Conservation (phyloP, 2,113 vertebrate genomes). For the Vicugna pacos region DNA sequence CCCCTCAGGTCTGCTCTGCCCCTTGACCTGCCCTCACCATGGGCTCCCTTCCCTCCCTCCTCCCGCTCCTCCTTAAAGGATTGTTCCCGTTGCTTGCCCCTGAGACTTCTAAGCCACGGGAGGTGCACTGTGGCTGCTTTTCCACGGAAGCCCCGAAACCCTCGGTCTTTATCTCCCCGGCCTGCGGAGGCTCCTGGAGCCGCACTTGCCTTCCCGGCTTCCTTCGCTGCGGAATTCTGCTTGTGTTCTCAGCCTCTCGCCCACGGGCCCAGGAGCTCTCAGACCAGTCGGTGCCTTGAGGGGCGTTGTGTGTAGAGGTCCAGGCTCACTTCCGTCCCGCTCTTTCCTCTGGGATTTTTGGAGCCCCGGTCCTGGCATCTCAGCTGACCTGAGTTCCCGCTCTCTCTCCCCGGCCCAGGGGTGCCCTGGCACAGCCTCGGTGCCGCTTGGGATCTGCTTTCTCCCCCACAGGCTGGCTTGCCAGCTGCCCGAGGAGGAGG, state of each 20-base stretch:
- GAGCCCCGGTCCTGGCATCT: not conserved
- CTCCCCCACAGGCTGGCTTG: too few species aligned
- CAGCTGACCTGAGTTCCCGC: not conserved
- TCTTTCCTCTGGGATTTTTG: not conserved
- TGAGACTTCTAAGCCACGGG: too few species aligned
- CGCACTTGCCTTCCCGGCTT: not conserved
- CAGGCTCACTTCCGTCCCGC: not conserved
- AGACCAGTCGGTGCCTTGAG: rapidly evolving
- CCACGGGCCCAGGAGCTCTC: rapidly evolving
- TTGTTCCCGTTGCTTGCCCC: not conserved
- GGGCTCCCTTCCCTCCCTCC: not conserved
- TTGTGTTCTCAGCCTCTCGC: not conserved
- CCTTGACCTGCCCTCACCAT: not conserved
- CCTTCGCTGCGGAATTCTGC: not conserved
- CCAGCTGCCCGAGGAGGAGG: not conserved
- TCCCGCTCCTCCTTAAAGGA: not conserved
- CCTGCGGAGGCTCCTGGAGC: rapidly evolving
- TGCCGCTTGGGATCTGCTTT: too few species aligned
- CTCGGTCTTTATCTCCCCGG: not conserved
- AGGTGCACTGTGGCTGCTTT: too few species aligned
- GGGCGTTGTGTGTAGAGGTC: not conserved
- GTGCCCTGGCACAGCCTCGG: not conserved
- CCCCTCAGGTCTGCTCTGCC: not conserved
- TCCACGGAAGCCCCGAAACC: rapidly evolving
- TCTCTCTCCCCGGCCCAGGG: not conserved